Percentiles rank a stretch among this genome's conserved stretches.
These are phyloP conservation scores for Spodoptera frugiperda DNA, from an alignment of 1,140 invertebrate genomes.

Conservation along the genomic window DNA sequence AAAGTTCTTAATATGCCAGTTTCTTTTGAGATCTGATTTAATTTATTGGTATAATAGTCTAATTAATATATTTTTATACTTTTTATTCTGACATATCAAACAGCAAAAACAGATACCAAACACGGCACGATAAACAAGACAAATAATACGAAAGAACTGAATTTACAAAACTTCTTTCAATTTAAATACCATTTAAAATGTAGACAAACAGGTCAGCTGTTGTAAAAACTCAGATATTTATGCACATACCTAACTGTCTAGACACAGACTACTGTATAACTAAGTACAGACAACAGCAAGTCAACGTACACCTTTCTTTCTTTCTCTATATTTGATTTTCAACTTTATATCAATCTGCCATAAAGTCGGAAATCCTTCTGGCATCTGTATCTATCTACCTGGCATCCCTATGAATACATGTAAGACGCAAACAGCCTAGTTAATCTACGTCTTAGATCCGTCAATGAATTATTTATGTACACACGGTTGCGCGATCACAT, in stretches of 20 bases:
- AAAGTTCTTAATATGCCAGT: no score
- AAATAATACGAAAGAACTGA: neutral
- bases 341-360: no score
- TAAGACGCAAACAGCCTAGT: constrained; percentile 34
- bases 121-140: neutral
- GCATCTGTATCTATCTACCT: neutral
- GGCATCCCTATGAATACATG: constrained; percentile 55
- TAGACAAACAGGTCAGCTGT: no score
- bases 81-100: no score
- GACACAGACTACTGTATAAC: neutral
- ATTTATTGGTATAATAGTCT: no score
- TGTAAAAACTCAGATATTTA: neutral
- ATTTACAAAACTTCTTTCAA: neutral
- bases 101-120: no score
- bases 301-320: no score
- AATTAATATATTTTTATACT: no score
- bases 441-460: constrained; percentile 47
- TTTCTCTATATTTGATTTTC: no score
- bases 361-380: no score
- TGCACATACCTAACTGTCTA: constrained; percentile 33
- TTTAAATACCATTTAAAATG: neutral
- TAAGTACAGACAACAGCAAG: neutral
- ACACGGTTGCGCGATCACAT: no score
- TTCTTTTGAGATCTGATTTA: no score
- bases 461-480: constrained; percentile 61